Base-by-base conservation (phyloP, 1,140 invertebrate genomes). In the Steinernema feltiae region DNA sequence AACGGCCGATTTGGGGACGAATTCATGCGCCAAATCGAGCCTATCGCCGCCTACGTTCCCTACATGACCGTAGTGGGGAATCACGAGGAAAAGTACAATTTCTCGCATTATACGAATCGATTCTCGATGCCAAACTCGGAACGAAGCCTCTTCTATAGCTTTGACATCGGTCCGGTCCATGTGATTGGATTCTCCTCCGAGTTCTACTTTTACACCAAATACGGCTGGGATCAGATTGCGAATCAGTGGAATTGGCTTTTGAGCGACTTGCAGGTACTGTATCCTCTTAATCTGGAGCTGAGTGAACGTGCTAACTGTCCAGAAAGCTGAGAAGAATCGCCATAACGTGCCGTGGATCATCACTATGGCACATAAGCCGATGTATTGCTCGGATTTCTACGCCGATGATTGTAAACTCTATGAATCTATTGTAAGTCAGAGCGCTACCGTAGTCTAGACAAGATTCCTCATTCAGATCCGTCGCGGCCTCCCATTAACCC, bases 301-400 rank as follows among this genome's bases (percentile, higher is more conserved):
- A n/a, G n/a, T 78, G 3, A 24, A 27, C 63, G 31, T 35, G 63
- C 48, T n/a, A 30, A 69, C 41, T 31, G 71, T 78, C 77, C 17
- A 83, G 82, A 84, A 82, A 74, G 83, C 83, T 18, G 79, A 83
- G 46, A 27, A 29, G 32, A 83, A 85, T 70, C 76, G 83, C 17
- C 76, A 85, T 29, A 79, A 86, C 0, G 80, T 83, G 31, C 95
- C 96, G 0, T 98, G 96, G 96, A 94, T 98, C 75, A 91, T 98
- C 46, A 91, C 93, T 3, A 93, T 91, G 87, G 95, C 94, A n/a
- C 95, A 98, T 87, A 89, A 94, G 24, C 95, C 96, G 0, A 97
- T 98, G 94, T 98, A 98, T 86, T 98, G 95, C 87, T 94, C 93
- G 76, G 94, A 95, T 86, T 88, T 88, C 79, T 92, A 96, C 86